Evolutionary conservation across 2,797 vertebrate species (phyloP), one percentile per base, ranked within the genome.

Genomic region (Hippocampus kuda): DNA sequence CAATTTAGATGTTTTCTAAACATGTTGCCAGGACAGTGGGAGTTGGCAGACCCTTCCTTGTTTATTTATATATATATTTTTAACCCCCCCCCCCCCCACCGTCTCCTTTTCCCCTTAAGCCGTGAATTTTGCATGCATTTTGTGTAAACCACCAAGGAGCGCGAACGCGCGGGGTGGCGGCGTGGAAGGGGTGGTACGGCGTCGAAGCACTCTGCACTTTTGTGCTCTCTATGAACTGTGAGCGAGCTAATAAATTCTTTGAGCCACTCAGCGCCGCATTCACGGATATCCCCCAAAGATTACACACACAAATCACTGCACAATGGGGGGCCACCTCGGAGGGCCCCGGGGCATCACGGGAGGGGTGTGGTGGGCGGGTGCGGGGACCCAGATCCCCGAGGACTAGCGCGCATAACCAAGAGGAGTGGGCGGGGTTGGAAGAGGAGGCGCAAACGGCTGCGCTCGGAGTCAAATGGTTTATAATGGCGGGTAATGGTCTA

Each of bases 1-100:
- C 92, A 95, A 95, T 95, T 97, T 94, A 89, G 94, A 92, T 95
- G 94, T 94, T 96, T 97, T 97, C 93, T 94, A 95, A 97, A 96
- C 94, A 94, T 91, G 92, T 94, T 95, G 94, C 95, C 96, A 95
- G 94, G 95, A 95, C 93, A 94, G 94, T 95, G 94, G 93, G 92
- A 95, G 91, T 86, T 95, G 94, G 94, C 94, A 94, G 91, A 87
- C 88, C 85, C 74, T 78, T 88, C 90, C 81, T 90, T 90, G 92
- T 94, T 93, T 91, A 83, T 84, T 74, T 70, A 76, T 80, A 80
- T 81, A 83, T 83, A 74, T 68, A 73, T 67, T 71, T 75, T 72
- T 76, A 71, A 68, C 2, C 51, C 74, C 66, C 24, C 67, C 61
- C 20, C 2, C 51, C 74, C 66, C 24, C 67, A 64, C 20, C 49